Evolutionary conservation across 2,113 vertebrate genomes (phyloP).

Genomic region (Nothocercus julius): DNA sequence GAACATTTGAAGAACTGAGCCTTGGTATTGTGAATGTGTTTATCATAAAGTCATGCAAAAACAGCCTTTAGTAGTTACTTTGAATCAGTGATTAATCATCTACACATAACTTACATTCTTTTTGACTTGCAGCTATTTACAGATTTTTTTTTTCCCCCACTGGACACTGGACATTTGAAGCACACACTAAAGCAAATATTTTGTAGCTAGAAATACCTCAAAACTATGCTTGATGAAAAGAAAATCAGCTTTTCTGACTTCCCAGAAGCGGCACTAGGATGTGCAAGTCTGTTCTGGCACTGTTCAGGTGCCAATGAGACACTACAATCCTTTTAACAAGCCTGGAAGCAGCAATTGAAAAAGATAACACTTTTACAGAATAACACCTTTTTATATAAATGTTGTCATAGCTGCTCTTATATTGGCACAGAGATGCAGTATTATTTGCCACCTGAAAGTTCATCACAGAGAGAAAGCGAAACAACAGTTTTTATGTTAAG

Average conservation of each 20-base stretch:
- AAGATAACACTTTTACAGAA: not conserved
- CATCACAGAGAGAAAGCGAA: not conserved
- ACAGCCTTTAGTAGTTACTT: not conserved
- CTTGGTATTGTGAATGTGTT: not conserved
- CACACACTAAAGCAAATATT: not conserved
- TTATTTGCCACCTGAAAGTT: not conserved
- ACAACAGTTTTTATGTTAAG: not conserved
- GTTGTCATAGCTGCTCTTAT: not conserved
- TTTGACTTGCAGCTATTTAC: not conserved
- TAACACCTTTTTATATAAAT: not conserved
- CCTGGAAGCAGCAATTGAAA: not conserved
- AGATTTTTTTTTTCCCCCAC: not conserved
- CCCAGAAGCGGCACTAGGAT: not conserved
- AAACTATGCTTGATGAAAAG: not conserved
- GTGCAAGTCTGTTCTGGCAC: not conserved
- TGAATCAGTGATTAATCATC: not conserved
- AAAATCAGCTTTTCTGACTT: not conserved
- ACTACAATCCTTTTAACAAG: not conserved
- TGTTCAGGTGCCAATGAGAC: not conserved
- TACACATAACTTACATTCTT: not conserved
- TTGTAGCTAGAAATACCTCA: not conserved
- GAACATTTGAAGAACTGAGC: not conserved
- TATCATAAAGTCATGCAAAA: not conserved
- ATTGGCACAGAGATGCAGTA: not conserved
- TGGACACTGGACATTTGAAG: not conserved